These are phyloP conservation scores for Lysandra bellargus DNA, from an alignment of 2,888 invertebrate species.

Conservation along the genomic window DNA sequence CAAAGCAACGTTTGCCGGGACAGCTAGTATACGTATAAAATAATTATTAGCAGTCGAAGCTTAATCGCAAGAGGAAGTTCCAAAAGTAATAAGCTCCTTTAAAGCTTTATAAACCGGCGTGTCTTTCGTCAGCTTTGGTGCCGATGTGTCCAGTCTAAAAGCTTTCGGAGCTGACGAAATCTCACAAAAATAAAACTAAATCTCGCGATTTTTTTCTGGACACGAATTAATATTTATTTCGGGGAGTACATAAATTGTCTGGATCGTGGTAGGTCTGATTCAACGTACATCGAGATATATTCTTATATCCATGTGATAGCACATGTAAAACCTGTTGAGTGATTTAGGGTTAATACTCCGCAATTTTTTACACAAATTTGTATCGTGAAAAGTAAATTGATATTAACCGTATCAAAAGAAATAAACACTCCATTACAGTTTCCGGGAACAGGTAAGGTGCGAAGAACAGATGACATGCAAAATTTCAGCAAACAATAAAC, in stretches of 20 bases:
- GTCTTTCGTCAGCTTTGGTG: constrained; percentile 3
- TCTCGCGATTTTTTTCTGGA: neutral
- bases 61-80: neutral
- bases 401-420: neutral
- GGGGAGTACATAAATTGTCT: neutral
- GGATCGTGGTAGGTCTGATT: neutral
- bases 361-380: neutral
- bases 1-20: too few species aligned
- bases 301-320: neutral
- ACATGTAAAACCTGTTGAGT: neutral
- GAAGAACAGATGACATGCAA: neutral
- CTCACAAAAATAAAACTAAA: neutral
- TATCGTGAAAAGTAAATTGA: neutral
- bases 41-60: neutral
- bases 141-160: neutral
- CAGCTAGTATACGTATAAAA: neutral
- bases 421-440: neutral
- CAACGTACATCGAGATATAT: neutral
- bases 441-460: neutral
- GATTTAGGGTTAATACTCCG: neutral
- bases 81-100: constrained; percentile 11
- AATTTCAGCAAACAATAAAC: neutral
- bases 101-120: neutral
- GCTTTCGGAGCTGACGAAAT: neutral
- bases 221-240: constrained; percentile 18